Base-by-base conservation (phyloP, 1,140 invertebrate genomes). In the Planococcus citri region DNA sequence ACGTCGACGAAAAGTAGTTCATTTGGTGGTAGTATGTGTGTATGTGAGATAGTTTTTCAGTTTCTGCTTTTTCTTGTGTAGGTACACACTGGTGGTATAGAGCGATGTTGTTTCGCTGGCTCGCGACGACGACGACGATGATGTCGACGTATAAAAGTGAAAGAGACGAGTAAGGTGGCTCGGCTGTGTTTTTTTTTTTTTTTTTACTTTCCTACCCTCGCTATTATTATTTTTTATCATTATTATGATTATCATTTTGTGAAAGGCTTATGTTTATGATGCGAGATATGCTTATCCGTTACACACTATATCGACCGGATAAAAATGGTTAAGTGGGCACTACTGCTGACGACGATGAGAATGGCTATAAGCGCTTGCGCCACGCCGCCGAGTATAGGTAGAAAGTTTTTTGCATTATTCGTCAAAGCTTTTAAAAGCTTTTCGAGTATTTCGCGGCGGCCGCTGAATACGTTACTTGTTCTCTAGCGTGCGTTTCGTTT, bases 281-380 rank as follows among this genome's bases (percentile, higher is more conserved):
- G 60, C 60, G 21, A 64, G 22, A 27, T 64, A 64, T 64, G 25
- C 10, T 64, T 64, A 64, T n/a, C 60, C 10, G 60, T 64, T 6
- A 33, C n/a, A n/a, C n/a, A 58, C 60, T 64, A 24, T 64, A 64
- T 64, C 60, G 60, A 64, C 60, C 60, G 60, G 60, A 27, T 64
- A 64, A 64, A 64, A 64, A 64, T 64, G 60, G 60, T 64, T 64
- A 64, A 64, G 60, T 64, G 60, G 60, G 60, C 60, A 64, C 60
- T 21, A 6, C 17, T 6, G 51, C 4, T 6, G 17, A 22, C 17
- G 51, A 58, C 51, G 17, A n/a, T 8, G 25, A 64, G 60, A 20
- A 22, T 24, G 2, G 60, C 10, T 17, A 17, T 17, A n/a, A 20
- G 51, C 14, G 22, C 60, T 25, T 25, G 41, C 6, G 41, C 41